Evolutionary conservation across 2,797 vertebrate species (phyloP), one percentile per base, ranked within the genome.

Genomic region (Macropodus opercularis): DNA sequence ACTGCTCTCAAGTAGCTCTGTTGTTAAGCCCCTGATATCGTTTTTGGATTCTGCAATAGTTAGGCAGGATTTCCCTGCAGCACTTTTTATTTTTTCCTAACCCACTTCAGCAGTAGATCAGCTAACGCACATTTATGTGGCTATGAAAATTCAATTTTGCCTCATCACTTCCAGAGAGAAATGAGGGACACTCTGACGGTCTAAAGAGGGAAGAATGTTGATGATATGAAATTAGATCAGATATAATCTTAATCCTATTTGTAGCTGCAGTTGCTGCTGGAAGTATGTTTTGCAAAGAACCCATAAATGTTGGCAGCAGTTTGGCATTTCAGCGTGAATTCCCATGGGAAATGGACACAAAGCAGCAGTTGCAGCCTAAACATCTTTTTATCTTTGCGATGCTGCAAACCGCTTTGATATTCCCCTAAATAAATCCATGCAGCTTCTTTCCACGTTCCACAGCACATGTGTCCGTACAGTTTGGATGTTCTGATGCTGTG

Each of bases 61-160:
- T 81, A 61, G 61, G 53, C 59, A 79, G 77, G 69, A 63, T 78
- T 80, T 77, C 63, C 71, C 53, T 63, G 49, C 40, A 23, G 59
- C 69, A 23, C 46, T 73, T 81, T 72, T 82, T 52, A 77, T 81
- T 55, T 70, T 62, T 58, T 39, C 23, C 36, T 59, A 38, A 18
- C 27, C 40, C 39, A 2, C 9, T 66, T 50, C 24, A 55, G 61
- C 63, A 77, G 55, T 57, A 54, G 69, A 68, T 72, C 75, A 18
- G 63, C 47, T 67, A 50, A 18, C 48, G 52, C 35, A 40, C 47
- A 62, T 74, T 73, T 48, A 64, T 70, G 51, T 48, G 54, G 75
- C 65, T 75, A 52, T 67, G 56, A 66, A 73, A 73, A 63, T 64
- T 54, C n/a, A 69, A 34, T 74, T 55, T 59, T 68, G 60, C 72